Conservation (phyloP, 2,888 invertebrate species). For the Acrobasis suavella region DNA sequence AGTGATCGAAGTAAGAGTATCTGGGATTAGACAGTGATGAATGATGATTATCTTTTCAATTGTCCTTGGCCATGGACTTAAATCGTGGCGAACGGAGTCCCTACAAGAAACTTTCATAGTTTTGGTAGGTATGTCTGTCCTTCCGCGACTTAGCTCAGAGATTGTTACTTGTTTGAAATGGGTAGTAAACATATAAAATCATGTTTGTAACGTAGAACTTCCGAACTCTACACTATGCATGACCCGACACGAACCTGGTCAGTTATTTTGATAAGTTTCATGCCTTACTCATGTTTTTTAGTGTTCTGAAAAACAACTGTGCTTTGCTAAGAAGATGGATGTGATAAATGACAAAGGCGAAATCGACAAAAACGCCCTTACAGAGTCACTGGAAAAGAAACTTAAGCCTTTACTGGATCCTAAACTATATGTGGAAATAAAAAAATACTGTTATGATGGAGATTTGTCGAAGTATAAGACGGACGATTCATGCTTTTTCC, state of each 20-base stretch:
- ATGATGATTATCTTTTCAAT: no score
- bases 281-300: neutral
- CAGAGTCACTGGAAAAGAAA: neutral
- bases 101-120: no score
- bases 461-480: neutral
- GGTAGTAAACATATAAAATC: no score
- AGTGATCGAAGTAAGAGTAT: no score
- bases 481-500: neutral
- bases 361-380: neutral
- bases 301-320: slow-evolving; percentile 5
- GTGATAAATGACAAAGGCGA: neutral
- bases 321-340: neutral
- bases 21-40: no score
- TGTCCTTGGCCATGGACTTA: no score
- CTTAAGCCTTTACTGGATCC: neutral
- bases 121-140: no score
- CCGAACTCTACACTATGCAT: no score
- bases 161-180: no score
- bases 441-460: neutral
- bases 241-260: no score
- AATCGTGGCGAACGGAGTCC: neutral
- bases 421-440: neutral
- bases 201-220: no score
- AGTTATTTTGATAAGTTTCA: neutral
- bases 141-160: no score